A percentile compares a stretch with the other conserved stretches of the same genome.
phyloP scores from a whole-genome alignment of 2,797 vertebrate genomes.

The Leuciscus waleckii region DNA sequence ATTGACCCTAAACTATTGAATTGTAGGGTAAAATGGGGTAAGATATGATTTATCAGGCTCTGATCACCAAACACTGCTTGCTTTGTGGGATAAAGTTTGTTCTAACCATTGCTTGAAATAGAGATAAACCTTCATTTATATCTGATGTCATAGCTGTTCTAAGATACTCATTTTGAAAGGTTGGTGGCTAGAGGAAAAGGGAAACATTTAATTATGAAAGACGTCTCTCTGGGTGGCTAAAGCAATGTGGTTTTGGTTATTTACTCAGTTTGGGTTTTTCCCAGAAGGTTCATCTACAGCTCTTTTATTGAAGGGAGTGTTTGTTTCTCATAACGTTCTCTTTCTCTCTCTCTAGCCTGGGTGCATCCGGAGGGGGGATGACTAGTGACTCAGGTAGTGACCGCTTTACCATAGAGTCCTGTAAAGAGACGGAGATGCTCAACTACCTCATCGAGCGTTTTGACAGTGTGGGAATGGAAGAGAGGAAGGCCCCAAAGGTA shows the following conservation, averaged over 20 bases:
- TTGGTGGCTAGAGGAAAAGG: background rate
- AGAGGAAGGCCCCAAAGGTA: slow-evolving; percentile 98
- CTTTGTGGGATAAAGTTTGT: background rate
- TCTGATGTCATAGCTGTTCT: background rate
- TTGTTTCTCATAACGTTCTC: slow-evolving; percentile 41
- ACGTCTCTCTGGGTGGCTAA: background rate
- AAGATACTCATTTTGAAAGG: background rate
- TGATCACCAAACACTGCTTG: background rate
- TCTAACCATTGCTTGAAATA: slow-evolving; percentile 16
- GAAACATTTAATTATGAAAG: slow-evolving; percentile 4
- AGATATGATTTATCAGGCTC: background rate
- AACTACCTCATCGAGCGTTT: slow-evolving; percentile 99
- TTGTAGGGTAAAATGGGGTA: background rate
- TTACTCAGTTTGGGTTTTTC: background rate
- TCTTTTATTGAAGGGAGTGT: background rate
- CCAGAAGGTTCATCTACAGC: background rate
- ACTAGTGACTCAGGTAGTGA: slow-evolving; percentile 89
- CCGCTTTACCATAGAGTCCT: slow-evolving; percentile 95
- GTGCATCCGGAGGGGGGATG: slow-evolving; percentile 87
- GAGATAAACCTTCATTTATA: background rate
- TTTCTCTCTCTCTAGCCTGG: slow-evolving; percentile 77
- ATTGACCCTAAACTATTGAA: background rate
- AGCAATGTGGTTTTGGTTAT: background rate
- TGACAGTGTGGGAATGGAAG: slow-evolving; percentile 98
- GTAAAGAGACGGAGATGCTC: slow-evolving; percentile 99